Percentiles rank a stretch among this genome's conserved stretches.
Conservation (phyloP, 2,888 invertebrate species). For the Laspeyria flexula region DNA sequence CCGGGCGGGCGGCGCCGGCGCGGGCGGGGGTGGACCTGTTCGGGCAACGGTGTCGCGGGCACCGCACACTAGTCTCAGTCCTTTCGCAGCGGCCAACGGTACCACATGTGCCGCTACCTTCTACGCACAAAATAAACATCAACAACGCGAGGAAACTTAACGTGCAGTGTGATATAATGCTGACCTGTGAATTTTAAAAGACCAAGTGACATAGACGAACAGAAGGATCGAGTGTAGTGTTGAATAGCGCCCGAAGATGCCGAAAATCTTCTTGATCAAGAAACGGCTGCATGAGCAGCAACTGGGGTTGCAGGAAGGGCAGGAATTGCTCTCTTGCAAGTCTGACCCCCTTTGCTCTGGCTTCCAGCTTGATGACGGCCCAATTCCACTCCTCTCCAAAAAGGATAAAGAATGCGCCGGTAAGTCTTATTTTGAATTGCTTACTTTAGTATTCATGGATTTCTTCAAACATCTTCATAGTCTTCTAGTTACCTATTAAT, state of each 20-base stretch:
- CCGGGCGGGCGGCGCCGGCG: constrained; percentile 67
- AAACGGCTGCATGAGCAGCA: constrained; percentile 97
- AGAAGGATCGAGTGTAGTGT: constrained; percentile 80
- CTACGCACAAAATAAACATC: constrained; percentile 75
- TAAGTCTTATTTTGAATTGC: constrained; percentile 51
- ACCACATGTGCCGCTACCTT: constrained; percentile 82
- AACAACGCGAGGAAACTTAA: constrained; percentile 77
- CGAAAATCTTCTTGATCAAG: constrained; percentile 97
- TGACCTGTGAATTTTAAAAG: constrained; percentile 75
- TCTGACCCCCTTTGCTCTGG: constrained; percentile 87
- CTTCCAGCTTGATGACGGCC: constrained; percentile 85
- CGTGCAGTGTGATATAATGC: constrained; percentile 83
- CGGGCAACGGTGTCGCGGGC: constrained; percentile 83
- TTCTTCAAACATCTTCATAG: too few species aligned
- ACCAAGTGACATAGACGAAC: constrained; percentile 75
- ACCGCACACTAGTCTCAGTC: constrained; percentile 82
- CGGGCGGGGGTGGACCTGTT: constrained; percentile 82
- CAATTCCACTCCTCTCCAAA: constrained; percentile 87
- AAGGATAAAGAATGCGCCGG: constrained; percentile 73
- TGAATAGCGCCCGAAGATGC: constrained; percentile 87
- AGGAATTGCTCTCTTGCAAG: constrained; percentile 90
- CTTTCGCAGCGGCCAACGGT: constrained; percentile 84
- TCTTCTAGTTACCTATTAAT: neutral
- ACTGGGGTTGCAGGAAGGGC: constrained; percentile 92
- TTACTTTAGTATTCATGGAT: neutral